Percentiles rank a stretch among this genome's conserved stretches.
phyloP scores from a whole-genome alignment of 2,113 vertebrate genomes.

The Poeciliopsis prolifica region DNA sequence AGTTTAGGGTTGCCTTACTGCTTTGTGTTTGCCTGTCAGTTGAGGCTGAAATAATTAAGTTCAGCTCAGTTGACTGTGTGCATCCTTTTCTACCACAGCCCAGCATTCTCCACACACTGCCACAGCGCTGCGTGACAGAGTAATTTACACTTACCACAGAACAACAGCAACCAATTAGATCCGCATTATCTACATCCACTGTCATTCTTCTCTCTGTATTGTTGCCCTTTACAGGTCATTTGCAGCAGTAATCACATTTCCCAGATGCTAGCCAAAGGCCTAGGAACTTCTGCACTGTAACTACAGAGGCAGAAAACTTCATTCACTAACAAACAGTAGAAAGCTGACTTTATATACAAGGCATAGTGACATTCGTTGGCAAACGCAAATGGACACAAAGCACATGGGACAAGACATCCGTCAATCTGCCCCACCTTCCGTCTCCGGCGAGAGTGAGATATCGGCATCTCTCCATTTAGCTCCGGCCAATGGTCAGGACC shows the following conservation, averaged over 20 bases:
- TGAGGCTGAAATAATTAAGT: conserved; percentile 48
- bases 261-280: neutral
- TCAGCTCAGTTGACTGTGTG: conserved; percentile 49
- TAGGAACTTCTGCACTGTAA: neutral
- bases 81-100: conserved; percentile 43
- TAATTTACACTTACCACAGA: conserved; percentile 33
- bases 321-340: neutral
- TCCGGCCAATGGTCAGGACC: conserved; percentile 30
- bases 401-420: conserved; percentile 26
- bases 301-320: neutral
- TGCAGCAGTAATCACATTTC: conserved; percentile 39
- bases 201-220: conserved; percentile 25
- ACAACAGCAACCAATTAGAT: conserved; percentile 51
- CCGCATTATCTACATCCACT: conserved; percentile 31
- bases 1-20: conserved; percentile 40
- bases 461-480: conserved; percentile 58
- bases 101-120: conserved; percentile 13
- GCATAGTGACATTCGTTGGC: conserved; percentile 1
- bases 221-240: conserved; percentile 35
- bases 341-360: neutral
- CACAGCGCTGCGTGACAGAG: conserved; percentile 14
- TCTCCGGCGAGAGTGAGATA: conserved; percentile 41
- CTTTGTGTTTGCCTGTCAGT: conserved; percentile 49
- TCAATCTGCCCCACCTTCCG: conserved; percentile 20
- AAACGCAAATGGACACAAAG: conserved; percentile 21